phyloP scores from a whole-genome alignment of 2,113 vertebrate genomes.

The Cephalopterus ornatus region DNA sequence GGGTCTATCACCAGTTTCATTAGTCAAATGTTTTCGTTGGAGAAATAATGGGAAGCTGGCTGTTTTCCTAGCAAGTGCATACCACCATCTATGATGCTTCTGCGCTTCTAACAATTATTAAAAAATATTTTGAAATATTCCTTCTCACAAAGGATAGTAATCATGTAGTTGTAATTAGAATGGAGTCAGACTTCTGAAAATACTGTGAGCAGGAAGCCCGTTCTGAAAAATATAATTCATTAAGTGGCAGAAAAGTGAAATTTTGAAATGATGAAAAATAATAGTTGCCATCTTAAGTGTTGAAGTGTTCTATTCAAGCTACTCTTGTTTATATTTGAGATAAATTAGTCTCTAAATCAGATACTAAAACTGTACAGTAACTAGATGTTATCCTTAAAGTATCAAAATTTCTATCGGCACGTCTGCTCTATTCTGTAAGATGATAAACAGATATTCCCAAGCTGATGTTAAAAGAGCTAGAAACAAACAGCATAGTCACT shows the following conservation, averaged over 20 bases:
- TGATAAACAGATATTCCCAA: neutral
- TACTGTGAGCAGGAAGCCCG: neutral
- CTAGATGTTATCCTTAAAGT: neutral
- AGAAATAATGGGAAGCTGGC: neutral
- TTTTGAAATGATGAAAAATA: neutral
- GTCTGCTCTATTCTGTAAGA: neutral
- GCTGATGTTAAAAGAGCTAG: neutral
- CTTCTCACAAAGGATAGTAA: neutral
- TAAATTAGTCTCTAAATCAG: neutral
- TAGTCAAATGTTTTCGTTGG: neutral
- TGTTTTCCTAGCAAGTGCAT: neutral
- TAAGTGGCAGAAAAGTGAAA: neutral
- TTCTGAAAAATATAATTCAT: neutral
- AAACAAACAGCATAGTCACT: neutral
- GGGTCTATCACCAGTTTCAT: neutral
- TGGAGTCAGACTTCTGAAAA: neutral
- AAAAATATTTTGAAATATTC: neutral
- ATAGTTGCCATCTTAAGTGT: neutral
- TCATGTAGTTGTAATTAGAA: neutral
- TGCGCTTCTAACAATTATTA: neutral
- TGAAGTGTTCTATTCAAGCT: neutral
- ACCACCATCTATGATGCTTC: neutral
- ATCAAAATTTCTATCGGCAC: neutral
- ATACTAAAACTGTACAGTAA: neutral
- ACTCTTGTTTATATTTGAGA: neutral